Percentiles rank a stretch among this genome's conserved stretches.
Evolutionary conservation across 2,888 invertebrate genomes (phyloP).

Genomic region (Caenorhabditis drosophilae): DNA sequence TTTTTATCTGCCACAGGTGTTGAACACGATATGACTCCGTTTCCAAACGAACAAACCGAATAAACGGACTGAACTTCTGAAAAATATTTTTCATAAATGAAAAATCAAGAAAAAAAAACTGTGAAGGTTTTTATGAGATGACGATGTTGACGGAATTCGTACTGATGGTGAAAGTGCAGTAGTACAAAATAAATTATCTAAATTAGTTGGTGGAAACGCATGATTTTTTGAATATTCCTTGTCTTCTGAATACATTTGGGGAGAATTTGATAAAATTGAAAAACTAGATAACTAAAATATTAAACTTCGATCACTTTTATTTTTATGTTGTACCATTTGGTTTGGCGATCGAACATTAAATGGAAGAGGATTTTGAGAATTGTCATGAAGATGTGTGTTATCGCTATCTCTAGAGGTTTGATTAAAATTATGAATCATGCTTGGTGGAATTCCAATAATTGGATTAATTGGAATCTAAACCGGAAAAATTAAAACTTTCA

Average conservation of each 20-base stretch:
- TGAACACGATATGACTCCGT: constrained; percentile 24
- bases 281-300: too few species aligned
- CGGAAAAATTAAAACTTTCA: background rate
- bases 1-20: constrained; percentile 10
- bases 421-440: constrained; percentile 23
- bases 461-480: constrained; percentile 22
- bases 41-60: constrained; percentile 33
- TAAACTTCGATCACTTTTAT: too few species aligned
- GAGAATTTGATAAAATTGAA: too few species aligned
- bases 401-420: constrained; percentile 25
- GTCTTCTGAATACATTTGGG: too few species aligned
- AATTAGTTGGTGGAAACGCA: too few species aligned
- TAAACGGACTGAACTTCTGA: constrained; percentile 33
- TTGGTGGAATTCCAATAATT: constrained; percentile 19
- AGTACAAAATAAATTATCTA: too few species aligned
- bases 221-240: too few species aligned
- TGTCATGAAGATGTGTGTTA: constrained; percentile 29
- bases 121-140: too few species aligned
- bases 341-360: constrained; percentile 18
- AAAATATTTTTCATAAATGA: background rate
- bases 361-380: constrained; percentile 17
- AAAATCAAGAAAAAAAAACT: too few species aligned
- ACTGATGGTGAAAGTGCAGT: too few species aligned
- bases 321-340: too few species aligned
- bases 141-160: too few species aligned